Percentiles rank a stretch among this genome's conserved stretches.
Evolutionary conservation across 1,140 invertebrate species (phyloP).

Genomic region (Paraescarpia echinospica): DNA sequence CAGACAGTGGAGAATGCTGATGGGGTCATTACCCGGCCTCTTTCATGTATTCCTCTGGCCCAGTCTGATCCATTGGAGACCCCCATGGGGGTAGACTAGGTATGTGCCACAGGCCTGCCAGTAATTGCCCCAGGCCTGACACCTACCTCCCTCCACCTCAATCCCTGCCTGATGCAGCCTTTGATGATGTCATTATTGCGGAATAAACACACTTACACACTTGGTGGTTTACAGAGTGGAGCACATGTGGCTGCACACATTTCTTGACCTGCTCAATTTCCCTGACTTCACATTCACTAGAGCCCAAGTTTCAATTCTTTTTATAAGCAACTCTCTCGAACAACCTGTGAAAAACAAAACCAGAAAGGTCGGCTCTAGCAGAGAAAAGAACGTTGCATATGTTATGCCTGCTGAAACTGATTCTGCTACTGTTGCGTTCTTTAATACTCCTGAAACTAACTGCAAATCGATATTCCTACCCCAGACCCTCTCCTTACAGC

Average conservation of each 20-base stretch:
- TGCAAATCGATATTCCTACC: neutral
- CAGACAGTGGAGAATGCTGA: neutral
- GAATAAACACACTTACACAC: neutral
- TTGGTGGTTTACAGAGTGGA: neutral
- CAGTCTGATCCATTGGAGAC: neutral
- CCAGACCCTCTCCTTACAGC: neutral
- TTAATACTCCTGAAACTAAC: neutral
- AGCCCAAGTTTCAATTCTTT: neutral
- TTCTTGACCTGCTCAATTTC: neutral
- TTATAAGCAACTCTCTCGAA: neutral
- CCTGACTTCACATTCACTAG: neutral
- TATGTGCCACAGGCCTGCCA: neutral
- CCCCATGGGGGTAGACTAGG: neutral
- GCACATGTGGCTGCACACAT: neutral
- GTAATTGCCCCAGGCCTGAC: neutral
- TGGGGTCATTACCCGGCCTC: neutral
- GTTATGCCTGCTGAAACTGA: neutral
- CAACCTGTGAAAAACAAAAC: neutral
- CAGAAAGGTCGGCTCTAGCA: neutral
- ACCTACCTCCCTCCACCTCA: neutral
- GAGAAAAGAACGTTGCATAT: neutral
- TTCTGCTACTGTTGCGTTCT: neutral
- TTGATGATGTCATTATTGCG: conserved; percentile 4
- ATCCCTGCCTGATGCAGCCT: neutral
- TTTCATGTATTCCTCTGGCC: neutral